Evolutionary conservation across 2,797 vertebrate genomes (phyloP), one percentile per base, ranked within the genome.

Genomic region (Acestrorhynchus altus): DNA sequence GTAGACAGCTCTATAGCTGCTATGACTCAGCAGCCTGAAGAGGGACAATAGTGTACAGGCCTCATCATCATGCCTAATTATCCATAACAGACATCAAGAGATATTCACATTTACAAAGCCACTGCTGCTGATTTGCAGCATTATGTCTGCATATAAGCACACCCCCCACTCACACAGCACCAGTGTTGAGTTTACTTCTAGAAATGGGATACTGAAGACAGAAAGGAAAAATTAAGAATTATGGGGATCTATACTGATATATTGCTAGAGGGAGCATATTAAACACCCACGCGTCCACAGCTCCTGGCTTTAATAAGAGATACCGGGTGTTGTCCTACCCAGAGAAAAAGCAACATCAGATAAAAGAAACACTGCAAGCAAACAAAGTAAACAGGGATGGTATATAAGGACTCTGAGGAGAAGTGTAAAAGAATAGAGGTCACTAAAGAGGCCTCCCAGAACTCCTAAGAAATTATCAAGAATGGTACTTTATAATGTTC

Each of bases 21-120:
- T 68, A 22, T 60, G 64, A 31, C 72, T 68, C 44, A 61, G 70
- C 69, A 15, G 59, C 51, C 69, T 66, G 52, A 67, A 52, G 39
- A 73, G 15, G 6, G 24, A 40, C 22, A 52, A 24, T 42, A 61
- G 15, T 40, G 22, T 35, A 31, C 56, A 49, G 49, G 31, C 47
- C 35, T 71, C 57, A 71, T 22, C 77, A 74, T 24, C 8, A 16
- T 31, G 40, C 51, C 59, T 51, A 39, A 44, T 60, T 73, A 39
- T 59, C 52, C 54, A 68, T 73, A 28, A 51, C 28, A 61, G 44
- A 24, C 57, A 22, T 49, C 7, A 46, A 51, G 49, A 75, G 51
- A 66, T 57, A 31, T 65, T 56, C 24, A 57, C 26, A 47, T 65
- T 72, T 70, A 12, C 56, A 28, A 10, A 9, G 18, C 40, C 46